These are phyloP conservation scores for Lerista edwardsae DNA, from an alignment of 2,797 vertebrate species.

Conservation along the genomic window DNA sequence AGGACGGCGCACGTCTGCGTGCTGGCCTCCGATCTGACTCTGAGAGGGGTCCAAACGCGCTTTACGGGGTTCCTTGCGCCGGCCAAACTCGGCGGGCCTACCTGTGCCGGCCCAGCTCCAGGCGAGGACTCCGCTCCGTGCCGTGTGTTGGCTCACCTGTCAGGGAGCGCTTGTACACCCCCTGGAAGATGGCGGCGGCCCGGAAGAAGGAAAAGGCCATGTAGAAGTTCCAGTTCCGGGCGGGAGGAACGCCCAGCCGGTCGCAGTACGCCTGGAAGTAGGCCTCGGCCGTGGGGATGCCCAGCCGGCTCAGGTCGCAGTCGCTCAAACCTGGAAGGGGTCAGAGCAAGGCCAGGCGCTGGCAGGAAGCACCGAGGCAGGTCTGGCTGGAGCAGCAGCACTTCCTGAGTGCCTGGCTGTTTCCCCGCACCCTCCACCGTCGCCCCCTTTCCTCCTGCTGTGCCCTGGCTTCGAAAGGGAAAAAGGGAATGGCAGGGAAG, in stretches of 20 bases:
- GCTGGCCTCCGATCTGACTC: no score
- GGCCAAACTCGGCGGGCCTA: no score
- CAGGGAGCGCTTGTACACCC: constrained; percentile 58
- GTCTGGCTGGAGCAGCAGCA: neutral
- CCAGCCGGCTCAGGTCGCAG: constrained; percentile 66
- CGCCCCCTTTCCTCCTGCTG: no score
- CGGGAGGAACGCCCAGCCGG: constrained; percentile 53
- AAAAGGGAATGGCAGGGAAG: no score
- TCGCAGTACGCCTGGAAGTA: constrained; percentile 76
- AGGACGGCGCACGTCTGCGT: no score
- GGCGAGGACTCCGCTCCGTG: no score
- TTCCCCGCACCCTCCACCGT: no score
- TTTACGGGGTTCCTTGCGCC: no score
- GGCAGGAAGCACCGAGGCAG: neutral
- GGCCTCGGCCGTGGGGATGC: constrained; percentile 77
- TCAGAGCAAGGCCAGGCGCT: neutral
- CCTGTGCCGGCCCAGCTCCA: no score
- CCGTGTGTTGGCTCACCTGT: constrained; percentile 71
- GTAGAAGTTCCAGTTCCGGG: constrained; percentile 82
- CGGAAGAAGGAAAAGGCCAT: constrained; percentile 84
- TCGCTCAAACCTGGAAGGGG: constrained; percentile 68
- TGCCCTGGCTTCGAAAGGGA: no score
- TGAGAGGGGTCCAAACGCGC: no score
- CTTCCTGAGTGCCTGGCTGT: no score
- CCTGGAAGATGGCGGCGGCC: constrained; percentile 77